Evolutionary conservation across 2,888 invertebrate genomes (phyloP).

Genomic region (Incurvaria masculella): DNA sequence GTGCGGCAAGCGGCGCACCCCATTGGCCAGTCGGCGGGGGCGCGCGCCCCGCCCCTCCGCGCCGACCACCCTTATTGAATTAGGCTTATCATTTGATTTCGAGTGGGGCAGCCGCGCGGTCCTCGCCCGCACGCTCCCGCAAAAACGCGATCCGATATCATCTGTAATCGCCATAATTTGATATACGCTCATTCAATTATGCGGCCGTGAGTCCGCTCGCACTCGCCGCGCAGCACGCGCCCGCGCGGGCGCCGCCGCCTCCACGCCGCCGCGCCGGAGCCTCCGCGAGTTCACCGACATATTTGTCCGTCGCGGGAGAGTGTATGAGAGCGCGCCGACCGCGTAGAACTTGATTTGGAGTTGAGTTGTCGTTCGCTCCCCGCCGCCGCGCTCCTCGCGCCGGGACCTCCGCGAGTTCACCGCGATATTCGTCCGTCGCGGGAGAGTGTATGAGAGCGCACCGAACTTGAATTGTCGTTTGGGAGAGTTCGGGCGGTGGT

Average conservation of each 20-base stretch:
- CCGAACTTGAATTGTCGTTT: too few species aligned
- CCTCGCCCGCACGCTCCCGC: slow-evolving; percentile 30
- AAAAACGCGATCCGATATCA: slow-evolving; percentile 48
- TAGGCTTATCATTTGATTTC: slow-evolving; percentile 72
- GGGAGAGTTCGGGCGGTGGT: too few species aligned
- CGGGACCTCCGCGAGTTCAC: slow-evolving; percentile 1
- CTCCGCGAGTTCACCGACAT: slow-evolving; percentile 20
- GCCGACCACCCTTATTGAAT: slow-evolving; percentile 69
- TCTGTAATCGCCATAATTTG: slow-evolving; percentile 54
- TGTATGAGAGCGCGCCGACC: too few species aligned
- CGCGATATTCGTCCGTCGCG: not conserved
- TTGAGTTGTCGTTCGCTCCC: slow-evolving; percentile 17
- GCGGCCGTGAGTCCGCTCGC: slow-evolving; percentile 39
- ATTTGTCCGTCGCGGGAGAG: too few species aligned
- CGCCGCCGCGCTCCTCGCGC: slow-evolving; percentile 5
- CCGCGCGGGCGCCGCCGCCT: slow-evolving; percentile 34
- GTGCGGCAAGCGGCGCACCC: slow-evolving; percentile 26
- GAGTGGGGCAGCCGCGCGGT: slow-evolving; percentile 53
- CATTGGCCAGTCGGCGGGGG: slow-evolving; percentile 30
- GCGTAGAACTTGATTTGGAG: too few species aligned
- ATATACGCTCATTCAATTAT: slow-evolving; percentile 53
- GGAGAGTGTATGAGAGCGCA: too few species aligned
- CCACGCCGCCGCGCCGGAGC: slow-evolving; percentile 17
- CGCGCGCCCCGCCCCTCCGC: slow-evolving; percentile 50
- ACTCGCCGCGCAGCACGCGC: slow-evolving; percentile 33